These are phyloP conservation scores for Scelioninae gen. 1 DNA, from an alignment of 2,888 invertebrate species.

Conservation along the genomic window DNA sequence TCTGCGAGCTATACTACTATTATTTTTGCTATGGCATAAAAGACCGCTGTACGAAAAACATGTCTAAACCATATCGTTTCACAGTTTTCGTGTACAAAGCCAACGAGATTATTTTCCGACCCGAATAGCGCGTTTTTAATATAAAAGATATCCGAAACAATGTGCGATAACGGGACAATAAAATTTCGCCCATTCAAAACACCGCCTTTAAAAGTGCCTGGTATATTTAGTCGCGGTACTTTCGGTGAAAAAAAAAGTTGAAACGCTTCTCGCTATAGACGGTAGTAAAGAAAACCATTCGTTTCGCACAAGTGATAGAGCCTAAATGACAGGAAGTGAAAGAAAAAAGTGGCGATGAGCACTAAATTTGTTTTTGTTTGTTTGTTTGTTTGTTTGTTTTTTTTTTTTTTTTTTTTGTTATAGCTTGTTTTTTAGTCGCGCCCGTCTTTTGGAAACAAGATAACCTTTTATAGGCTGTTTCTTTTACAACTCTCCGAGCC, in stretches of 20 bases:
- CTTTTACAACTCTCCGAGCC: too few relatives aligned
- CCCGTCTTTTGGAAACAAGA: conserved; percentile 9
- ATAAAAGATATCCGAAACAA: too few relatives aligned
- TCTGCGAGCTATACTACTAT: not conserved
- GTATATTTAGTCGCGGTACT: too few relatives aligned
- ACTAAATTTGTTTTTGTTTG: too few relatives aligned
- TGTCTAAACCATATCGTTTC: not conserved
- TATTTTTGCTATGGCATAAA: not conserved
- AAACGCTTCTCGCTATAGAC: conserved; percentile 12
- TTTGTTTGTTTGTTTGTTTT: too few relatives aligned
- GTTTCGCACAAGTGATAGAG: conserved; percentile 11
- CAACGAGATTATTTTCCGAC: conserved; percentile 3
- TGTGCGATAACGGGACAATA: too few relatives aligned
- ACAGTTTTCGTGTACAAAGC: not conserved
- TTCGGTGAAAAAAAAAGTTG: conserved; percentile 4
- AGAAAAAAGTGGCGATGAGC: not conserved
- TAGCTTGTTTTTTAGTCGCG: conserved; percentile 22
- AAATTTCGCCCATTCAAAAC: too few relatives aligned
- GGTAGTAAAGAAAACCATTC: not conserved
- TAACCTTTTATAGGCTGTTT: too few relatives aligned
- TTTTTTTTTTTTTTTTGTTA: conserved; percentile 35
- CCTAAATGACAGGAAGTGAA: conserved; percentile 6
- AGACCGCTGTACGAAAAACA: not conserved
- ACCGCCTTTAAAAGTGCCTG: too few relatives aligned
- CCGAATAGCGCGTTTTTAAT: too few relatives aligned